Conservation (phyloP, 2,797 vertebrate species). For the Macropus fuliginosus region DNA sequence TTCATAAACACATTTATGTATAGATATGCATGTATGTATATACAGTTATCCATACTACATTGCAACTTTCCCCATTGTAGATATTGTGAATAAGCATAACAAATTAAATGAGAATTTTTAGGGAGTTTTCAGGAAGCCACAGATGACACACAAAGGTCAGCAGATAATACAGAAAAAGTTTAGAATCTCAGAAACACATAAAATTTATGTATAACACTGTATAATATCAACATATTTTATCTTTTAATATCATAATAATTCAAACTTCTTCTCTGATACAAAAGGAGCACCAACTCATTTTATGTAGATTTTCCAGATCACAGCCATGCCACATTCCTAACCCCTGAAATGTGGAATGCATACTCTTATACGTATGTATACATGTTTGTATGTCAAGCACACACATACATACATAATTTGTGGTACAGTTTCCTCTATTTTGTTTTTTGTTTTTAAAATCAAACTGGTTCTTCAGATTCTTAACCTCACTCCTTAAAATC, state of each 20-base stretch:
- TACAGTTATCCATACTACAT: neutral
- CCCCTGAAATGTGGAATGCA: neutral
- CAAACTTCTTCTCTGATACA: neutral
- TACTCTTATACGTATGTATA: neutral
- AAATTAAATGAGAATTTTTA: neutral
- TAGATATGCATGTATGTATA: neutral
- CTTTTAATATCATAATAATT: neutral
- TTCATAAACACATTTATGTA: neutral
- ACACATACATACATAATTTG: neutral
- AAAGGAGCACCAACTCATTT: neutral
- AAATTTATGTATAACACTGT: neutral
- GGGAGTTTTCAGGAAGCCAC: neutral
- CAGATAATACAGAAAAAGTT: neutral
- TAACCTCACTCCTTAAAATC: neutral
- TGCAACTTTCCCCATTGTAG: neutral
- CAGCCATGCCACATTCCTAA: rapidly evolving
- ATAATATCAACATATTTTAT: neutral
- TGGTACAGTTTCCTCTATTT: neutral
- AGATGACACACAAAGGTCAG: neutral
- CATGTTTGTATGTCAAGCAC: too few relatives aligned
- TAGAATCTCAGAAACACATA: neutral
- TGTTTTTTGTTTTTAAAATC: neutral
- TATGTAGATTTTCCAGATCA: neutral
- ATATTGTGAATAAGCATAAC: neutral
- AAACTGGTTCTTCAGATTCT: neutral